These are phyloP conservation scores for Cettia cetti DNA, from an alignment of 2,113 vertebrate genomes.

Conservation along the genomic window DNA sequence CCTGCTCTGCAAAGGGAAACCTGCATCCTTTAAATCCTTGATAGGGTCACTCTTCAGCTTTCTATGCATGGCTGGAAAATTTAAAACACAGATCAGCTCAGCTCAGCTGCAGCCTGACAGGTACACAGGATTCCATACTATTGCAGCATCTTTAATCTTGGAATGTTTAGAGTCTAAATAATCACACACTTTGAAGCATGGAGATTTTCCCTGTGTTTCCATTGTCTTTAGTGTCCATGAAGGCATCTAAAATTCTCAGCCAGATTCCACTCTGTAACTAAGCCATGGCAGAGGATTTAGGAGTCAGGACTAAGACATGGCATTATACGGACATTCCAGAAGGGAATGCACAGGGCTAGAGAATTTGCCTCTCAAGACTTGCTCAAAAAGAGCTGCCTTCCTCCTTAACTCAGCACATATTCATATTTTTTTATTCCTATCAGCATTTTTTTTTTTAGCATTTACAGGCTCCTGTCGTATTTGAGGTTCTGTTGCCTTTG, in stretches of 20 bases:
- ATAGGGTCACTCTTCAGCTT: background rate
- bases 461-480: background rate
- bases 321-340: background rate
- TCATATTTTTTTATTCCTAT: background rate
- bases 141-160: background rate
- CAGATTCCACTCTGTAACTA: background rate
- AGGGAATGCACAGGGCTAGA: background rate
- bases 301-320: background rate
- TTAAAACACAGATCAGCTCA: background rate
- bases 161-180: background rate
- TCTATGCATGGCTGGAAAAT: background rate
- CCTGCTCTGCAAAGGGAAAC: background rate
- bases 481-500: background rate
- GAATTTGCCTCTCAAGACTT: background rate
- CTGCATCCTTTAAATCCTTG: background rate
- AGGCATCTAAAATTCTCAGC: background rate
- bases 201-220: background rate
- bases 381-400: background rate
- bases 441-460: background rate
- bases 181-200: fast-evolving
- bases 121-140: background rate
- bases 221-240: background rate
- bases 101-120: background rate
- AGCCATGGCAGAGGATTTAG: background rate
- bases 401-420: background rate